phyloP scores from a whole-genome alignment of 2,113 vertebrate genomes.

The Nanorana parkeri region DNA sequence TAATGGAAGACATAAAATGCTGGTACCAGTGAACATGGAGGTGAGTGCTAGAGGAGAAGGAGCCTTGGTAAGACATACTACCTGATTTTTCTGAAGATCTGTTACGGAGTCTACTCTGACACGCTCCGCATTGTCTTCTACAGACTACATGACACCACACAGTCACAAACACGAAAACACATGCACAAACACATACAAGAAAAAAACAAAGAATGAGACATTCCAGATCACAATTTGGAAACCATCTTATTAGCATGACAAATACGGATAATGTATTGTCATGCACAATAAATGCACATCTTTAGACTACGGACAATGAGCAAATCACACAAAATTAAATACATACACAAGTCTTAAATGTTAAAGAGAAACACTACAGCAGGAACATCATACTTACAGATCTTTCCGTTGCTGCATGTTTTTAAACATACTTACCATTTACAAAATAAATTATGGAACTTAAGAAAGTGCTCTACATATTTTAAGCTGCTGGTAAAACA shows the following conservation, averaged over 20 bases:
- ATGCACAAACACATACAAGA: conserved; percentile 85
- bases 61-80: conserved; percentile 83
- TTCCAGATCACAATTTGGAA: conserved; percentile 60
- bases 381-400: conserved; percentile 66
- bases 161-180: conserved; percentile 83
- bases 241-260: conserved; percentile 66
- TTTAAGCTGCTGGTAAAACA: not conserved
- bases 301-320: conserved; percentile 64
- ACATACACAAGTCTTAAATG: conserved; percentile 23
- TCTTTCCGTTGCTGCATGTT: conserved; percentile 2
- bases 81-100: conserved; percentile 91
- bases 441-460: not conserved
- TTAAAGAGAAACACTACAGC: conserved; percentile 62
- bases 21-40: conserved; percentile 67
- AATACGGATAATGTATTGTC: conserved; percentile 62
- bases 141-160: conserved; percentile 87
- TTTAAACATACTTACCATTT: conserved; percentile 8
- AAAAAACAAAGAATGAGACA: conserved; percentile 74
- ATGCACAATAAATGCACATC: conserved; percentile 54
- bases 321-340: conserved; percentile 62
- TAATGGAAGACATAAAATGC: conserved; percentile 57
- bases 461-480: not conserved
- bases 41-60: conserved; percentile 65
- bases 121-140: conserved; percentile 94
- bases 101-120: conserved; percentile 90